These are phyloP conservation scores for Ateles fusciceps DNA, from an alignment of 2,797 vertebrate species.

Conservation along the genomic window DNA sequence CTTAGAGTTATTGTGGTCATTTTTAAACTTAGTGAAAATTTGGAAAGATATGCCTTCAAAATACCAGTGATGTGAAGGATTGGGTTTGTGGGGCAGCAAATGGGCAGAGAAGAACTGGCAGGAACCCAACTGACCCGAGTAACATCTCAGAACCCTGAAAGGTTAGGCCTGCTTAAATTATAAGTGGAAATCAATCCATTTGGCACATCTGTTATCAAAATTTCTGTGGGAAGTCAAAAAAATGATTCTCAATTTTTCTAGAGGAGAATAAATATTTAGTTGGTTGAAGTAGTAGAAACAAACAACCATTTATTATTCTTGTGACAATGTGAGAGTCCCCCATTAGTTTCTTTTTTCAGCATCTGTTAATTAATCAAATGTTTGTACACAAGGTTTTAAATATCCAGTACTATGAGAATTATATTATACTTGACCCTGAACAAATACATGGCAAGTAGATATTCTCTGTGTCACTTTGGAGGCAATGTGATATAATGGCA, in stretches of 20 bases:
- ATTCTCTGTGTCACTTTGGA: not conserved
- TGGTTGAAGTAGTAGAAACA: not conserved
- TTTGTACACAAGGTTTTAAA: not conserved
- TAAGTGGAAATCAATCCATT: not conserved
- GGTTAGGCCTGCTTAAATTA: not conserved
- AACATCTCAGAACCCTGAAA: not conserved
- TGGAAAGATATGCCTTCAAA: not conserved
- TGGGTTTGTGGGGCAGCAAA: not conserved
- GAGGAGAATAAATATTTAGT: not conserved
- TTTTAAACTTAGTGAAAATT: not conserved
- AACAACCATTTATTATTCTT: not conserved
- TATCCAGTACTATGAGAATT: not conserved
- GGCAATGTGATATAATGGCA: not conserved
- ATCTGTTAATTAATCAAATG: not conserved
- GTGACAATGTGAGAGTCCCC: not conserved
- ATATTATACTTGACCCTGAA: not conserved
- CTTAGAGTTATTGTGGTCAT: not conserved
- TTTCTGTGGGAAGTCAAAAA: not conserved
- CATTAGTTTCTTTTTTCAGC: not conserved
- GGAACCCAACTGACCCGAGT: not conserved
- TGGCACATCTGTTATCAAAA: not conserved
- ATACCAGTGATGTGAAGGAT: not conserved
- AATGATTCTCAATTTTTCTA: not conserved
- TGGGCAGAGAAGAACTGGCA: not conserved
- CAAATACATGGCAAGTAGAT: not conserved